phyloP scores from a whole-genome alignment of 2,113 vertebrate genomes.

The Grammomys surdaster region DNA sequence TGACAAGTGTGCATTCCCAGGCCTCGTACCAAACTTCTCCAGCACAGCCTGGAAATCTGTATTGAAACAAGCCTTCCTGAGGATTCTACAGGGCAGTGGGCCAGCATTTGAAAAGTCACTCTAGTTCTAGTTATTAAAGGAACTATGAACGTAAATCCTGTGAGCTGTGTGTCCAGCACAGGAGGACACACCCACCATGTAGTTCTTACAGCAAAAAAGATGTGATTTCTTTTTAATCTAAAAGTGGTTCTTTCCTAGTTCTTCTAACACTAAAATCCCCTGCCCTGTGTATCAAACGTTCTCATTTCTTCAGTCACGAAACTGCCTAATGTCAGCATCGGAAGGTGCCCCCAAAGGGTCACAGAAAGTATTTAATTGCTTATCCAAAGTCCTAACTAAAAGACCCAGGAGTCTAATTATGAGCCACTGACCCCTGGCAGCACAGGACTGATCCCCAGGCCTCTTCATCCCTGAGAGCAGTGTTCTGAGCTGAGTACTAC shows the following conservation, averaged over 20 bases:
- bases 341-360: constrained; percentile 52
- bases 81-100: not conserved
- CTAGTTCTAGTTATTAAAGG: not conserved
- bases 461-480: accelerated
- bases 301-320: not conserved
- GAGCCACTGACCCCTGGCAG: constrained; percentile 46
- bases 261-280: not conserved
- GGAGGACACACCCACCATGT: not conserved
- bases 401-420: constrained; percentile 25
- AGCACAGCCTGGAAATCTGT: not conserved
- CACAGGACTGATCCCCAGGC: not conserved
- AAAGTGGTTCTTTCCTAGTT: constrained; percentile 23
- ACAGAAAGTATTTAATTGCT: constrained; percentile 71
- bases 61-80: not conserved
- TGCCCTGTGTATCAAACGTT: not conserved
- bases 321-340: constrained; percentile 43
- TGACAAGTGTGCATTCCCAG: not conserved
- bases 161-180: not conserved
- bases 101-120: not conserved
- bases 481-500: accelerated
- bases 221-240: constrained; percentile 24
- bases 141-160: not conserved
- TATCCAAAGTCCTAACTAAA: constrained; percentile 52
- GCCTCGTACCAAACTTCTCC: not conserved
- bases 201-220: not conserved